Evolutionary conservation across 2,113 vertebrate species (phyloP).

Genomic region (Prolemur simus): DNA sequence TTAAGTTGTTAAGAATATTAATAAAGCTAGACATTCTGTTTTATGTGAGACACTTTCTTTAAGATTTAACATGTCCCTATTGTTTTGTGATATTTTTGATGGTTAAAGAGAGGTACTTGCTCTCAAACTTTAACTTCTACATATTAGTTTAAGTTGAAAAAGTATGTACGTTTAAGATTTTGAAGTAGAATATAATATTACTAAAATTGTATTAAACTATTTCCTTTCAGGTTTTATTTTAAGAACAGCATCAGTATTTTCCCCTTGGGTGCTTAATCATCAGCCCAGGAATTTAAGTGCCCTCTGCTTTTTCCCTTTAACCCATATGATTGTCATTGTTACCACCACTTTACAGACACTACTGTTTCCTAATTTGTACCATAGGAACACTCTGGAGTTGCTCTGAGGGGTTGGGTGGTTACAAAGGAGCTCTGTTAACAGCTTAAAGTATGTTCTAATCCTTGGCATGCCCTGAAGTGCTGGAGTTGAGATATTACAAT

Average conservation of each 20-base stretch:
- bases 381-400: background rate
- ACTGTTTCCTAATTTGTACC: background rate
- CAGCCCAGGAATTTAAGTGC: background rate
- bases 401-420: background rate
- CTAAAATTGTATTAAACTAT: background rate
- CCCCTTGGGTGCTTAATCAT: background rate
- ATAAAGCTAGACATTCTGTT: background rate
- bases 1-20: slow-evolving; percentile 13
- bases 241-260: background rate
- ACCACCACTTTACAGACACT: background rate
- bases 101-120: background rate
- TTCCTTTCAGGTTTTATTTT: slow-evolving; percentile 46
- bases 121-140: slow-evolving; percentile 19
- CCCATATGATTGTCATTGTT: background rate
- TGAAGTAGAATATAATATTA: background rate
- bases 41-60: background rate
- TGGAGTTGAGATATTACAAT: background rate
- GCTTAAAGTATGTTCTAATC: background rate
- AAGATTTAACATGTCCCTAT: background rate
- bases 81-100: slow-evolving; percentile 38
- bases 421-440: background rate
- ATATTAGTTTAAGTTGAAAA: slow-evolving; percentile 14
- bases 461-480: background rate
- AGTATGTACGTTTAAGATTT: background rate
- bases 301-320: background rate